Percentiles rank a stretch among this genome's conserved stretches.
Evolutionary conservation across 2,113 vertebrate genomes (phyloP).

Genomic region (Sardina pilchardus): DNA sequence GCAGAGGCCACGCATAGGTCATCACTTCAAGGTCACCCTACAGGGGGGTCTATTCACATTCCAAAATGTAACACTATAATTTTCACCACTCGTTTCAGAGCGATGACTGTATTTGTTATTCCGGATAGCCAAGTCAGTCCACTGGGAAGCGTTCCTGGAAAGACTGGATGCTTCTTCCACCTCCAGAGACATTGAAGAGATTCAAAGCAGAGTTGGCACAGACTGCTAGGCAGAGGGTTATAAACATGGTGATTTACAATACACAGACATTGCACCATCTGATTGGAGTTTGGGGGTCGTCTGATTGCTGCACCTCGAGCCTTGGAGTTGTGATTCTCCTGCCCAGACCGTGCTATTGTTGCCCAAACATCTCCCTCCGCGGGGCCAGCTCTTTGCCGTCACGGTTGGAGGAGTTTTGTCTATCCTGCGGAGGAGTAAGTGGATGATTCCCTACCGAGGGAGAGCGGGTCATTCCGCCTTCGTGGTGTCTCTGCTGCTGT

Average conservation of each 20-base stretch:
- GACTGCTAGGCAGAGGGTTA: neutral
- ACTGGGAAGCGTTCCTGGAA: neutral
- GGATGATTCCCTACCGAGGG: neutral
- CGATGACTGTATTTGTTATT: too few species aligned
- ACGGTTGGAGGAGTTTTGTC: neutral
- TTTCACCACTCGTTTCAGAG: too few species aligned
- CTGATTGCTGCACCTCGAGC: neutral
- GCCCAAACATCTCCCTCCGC: neutral
- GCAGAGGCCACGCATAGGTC: neutral
- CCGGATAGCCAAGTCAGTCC: too few species aligned
- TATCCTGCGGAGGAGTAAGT: neutral
- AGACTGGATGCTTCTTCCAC: neutral
- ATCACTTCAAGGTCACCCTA: too few species aligned
- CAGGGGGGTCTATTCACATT: too few species aligned
- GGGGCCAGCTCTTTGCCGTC: neutral
- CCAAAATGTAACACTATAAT: too few species aligned
- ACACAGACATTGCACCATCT: neutral
- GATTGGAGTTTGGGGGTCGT: neutral
- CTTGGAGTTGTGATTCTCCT: neutral
- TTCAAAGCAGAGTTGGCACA: neutral
- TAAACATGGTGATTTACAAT: neutral
- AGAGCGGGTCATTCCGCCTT: constrained; percentile 23
- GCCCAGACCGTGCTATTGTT: neutral
- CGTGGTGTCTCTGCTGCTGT: constrained; percentile 33
- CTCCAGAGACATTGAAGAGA: neutral